phyloP scores from a whole-genome alignment of 2,113 vertebrate genomes.

The Scomber colias region DNA sequence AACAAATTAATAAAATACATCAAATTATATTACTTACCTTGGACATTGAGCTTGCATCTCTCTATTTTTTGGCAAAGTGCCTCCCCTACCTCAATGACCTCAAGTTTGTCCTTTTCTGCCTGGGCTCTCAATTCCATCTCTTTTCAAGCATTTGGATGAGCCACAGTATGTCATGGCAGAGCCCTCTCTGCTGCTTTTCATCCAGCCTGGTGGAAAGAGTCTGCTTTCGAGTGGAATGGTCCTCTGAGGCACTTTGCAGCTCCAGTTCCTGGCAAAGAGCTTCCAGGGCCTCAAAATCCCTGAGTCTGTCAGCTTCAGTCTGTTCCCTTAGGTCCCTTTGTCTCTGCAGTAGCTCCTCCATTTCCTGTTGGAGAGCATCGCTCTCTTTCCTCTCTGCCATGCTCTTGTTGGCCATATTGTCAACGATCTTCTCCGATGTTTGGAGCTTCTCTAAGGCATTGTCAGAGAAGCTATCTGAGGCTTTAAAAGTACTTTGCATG shows the following conservation, averaged over 20 bases:
- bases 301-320: neutral
- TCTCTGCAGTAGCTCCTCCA: neutral
- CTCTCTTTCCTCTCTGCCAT: neutral
- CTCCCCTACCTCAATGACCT: neutral
- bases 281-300: neutral
- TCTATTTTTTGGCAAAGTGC: neutral
- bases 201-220: neutral
- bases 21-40: neutral
- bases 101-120: neutral
- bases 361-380: neutral
- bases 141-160: neutral
- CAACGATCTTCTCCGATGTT: neutral
- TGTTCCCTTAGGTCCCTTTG: neutral
- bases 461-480: neutral
- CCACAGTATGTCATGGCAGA: neutral
- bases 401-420: neutral
- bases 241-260: no score
- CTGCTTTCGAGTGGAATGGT: no score
- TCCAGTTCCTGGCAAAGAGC: no score
- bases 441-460: neutral
- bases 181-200: neutral
- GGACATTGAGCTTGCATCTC: neutral
- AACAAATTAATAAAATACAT: no score
- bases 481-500: neutral
- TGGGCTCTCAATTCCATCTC: neutral